Conservation (phyloP, 2,888 invertebrate genomes). For the Cheilosia pagana region DNA sequence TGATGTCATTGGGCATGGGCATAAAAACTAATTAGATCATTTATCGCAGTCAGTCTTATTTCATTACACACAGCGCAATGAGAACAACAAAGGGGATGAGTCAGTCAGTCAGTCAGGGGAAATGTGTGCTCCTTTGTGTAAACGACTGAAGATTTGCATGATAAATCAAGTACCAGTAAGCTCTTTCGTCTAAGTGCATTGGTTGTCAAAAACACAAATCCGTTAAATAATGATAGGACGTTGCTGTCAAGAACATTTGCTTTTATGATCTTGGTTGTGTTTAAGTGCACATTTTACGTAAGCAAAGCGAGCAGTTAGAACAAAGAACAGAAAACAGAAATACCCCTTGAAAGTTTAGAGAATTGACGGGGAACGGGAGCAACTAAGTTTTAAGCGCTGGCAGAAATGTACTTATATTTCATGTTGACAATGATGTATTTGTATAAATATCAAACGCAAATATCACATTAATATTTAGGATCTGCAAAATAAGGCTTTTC, state of each 20-base stretch:
- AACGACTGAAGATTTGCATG: background rate
- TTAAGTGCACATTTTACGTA: no score
- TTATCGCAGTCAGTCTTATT: constrained; percentile 11
- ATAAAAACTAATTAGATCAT: constrained; percentile 19
- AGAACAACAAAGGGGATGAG: background rate
- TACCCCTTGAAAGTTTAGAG: no score
- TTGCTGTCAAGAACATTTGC: background rate
- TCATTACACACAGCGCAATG: constrained; percentile 14
- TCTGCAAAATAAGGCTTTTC: no score
- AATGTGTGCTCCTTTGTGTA: background rate
- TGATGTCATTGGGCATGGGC: constrained; percentile 9
- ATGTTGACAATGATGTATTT: no score
- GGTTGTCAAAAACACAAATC: background rate
- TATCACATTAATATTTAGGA: no score
- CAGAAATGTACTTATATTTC: no score
- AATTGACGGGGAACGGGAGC: no score
- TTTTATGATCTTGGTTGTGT: background rate
- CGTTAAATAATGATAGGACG: background rate
- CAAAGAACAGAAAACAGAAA: no score
- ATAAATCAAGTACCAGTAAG: background rate
- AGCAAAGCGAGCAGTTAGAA: no score
- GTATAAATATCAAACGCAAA: no score
- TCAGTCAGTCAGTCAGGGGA: background rate
- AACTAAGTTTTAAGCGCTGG: no score
- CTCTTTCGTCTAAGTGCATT: background rate